Conservation (phyloP, 2,113 vertebrate species). For the Mus spicilegus region DNA sequence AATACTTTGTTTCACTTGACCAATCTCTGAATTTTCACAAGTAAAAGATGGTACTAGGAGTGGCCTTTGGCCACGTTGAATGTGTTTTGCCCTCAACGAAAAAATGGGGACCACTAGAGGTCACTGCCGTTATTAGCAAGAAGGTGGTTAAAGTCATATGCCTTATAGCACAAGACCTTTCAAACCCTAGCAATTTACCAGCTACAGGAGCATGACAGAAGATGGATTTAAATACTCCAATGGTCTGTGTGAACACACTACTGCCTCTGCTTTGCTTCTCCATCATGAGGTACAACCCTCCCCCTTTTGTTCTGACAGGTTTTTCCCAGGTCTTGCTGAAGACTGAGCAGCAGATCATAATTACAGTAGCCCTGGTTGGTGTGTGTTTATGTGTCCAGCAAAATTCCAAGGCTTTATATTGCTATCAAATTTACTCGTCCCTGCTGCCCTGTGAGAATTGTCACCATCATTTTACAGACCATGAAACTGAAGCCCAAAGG, state of each 20-base stretch:
- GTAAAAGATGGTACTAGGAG: background rate
- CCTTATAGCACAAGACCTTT: background rate
- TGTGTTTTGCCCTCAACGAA: background rate
- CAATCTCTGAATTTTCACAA: conserved; percentile 10
- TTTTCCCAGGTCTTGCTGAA: background rate
- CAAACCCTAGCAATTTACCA: background rate
- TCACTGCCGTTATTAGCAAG: conserved; percentile 67
- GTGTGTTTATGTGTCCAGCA: background rate
- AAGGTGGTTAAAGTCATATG: background rate
- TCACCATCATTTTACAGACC: background rate
- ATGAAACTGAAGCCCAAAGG: background rate
- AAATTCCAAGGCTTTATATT: background rate
- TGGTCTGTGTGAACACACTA: background rate
- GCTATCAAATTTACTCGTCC: background rate
- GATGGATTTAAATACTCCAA: background rate
- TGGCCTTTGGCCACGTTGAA: background rate
- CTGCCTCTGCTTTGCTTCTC: background rate
- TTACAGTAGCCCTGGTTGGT: background rate
- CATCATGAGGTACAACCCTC: background rate
- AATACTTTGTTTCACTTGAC: background rate
- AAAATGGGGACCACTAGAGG: conserved; percentile 76
- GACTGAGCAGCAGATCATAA: background rate
- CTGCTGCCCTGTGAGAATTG: background rate
- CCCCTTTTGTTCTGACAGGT: background rate
- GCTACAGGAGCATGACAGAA: background rate